Evolutionary conservation across 2,113 vertebrate genomes (phyloP).

Genomic region (Lathamus discolor): DNA sequence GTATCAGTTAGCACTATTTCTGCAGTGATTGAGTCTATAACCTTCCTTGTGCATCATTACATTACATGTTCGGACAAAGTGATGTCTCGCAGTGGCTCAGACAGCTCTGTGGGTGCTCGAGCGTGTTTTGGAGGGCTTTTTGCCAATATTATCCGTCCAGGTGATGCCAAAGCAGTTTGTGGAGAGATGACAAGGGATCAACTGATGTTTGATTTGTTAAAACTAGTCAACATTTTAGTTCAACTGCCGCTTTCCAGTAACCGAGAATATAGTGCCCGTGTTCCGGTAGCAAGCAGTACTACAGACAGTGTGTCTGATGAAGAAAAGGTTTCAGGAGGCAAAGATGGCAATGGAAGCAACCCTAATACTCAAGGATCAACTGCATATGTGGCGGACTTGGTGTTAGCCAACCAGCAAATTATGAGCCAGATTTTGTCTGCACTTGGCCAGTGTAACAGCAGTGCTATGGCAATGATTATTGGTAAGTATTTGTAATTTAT

Average conservation of each 20-base stretch:
- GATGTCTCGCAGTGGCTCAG: constrained; percentile 94
- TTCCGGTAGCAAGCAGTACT: constrained; percentile 79
- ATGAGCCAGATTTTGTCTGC: constrained; percentile 99
- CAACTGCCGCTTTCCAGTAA: constrained; percentile 94
- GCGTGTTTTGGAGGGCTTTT: constrained; percentile 98
- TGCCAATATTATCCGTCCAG: constrained; percentile 96
- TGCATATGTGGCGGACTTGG: constrained; percentile 91
- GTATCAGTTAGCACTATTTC: constrained; percentile 96
- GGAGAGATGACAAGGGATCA: constrained; percentile 97
- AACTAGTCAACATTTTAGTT: constrained; percentile 94
- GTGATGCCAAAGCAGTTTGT: constrained; percentile 97
- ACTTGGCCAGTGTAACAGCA: constrained; percentile 98
- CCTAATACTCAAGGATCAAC: constrained; percentile 82
- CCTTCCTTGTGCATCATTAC: constrained; percentile 97
- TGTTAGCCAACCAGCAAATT: constrained; percentile 96
- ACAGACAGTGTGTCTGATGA: constrained; percentile 95
- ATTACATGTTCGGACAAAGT: constrained; percentile 98
- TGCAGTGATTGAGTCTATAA: constrained; percentile 95
- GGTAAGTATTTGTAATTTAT: constrained; percentile 80
- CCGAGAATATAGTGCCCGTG: constrained; percentile 91
- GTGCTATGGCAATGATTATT: constrained; percentile 99
- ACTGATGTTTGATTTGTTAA: constrained; percentile 97
- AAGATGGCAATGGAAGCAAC: constrained; percentile 85
- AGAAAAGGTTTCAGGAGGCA: constrained; percentile 96
- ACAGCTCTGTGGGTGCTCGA: constrained; percentile 93